These are phyloP conservation scores for Limnephilus rhombicus DNA, from an alignment of 2,888 invertebrate species.

Conservation along the genomic window DNA sequence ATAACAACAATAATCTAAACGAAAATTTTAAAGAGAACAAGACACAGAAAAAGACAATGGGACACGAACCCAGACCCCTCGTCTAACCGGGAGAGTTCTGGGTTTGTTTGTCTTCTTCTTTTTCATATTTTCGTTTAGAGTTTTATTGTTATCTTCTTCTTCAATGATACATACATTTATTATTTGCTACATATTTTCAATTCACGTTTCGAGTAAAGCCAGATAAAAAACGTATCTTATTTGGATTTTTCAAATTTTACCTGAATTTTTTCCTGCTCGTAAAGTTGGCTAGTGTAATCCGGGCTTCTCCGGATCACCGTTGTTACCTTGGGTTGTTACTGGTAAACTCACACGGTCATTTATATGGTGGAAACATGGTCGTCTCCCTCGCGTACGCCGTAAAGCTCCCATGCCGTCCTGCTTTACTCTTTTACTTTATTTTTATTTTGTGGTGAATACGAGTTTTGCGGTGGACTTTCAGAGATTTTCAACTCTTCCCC, in stretches of 20 bases:
- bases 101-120: no score
- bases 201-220: no score
- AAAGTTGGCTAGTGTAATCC: slow-evolving; percentile 43
- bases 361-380: slow-evolving; percentile 25
- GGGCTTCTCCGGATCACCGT: slow-evolving; percentile 48
- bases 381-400: background rate
- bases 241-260: background rate
- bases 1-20: no score
- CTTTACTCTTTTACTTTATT: slow-evolving; percentile 50
- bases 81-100: no score
- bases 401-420: background rate
- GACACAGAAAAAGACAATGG: no score
- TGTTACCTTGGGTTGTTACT: slow-evolving; percentile 27
- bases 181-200: no score
- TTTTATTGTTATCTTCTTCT: no score
- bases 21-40: no score
- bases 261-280: background rate
- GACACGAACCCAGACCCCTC: no score
- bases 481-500: slow-evolving; percentile 56
- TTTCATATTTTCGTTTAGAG: no score
- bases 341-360: slow-evolving; percentile 59
- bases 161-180: no score
- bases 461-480: slow-evolving; percentile 60
- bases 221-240: no score
- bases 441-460: slow-evolving; percentile 59